A percentile compares a stretch with the other conserved stretches of the same genome.
These are phyloP conservation scores for Xyrauchen texanus DNA, from an alignment of 2,113 vertebrate genomes.

Conservation along the genomic window DNA sequence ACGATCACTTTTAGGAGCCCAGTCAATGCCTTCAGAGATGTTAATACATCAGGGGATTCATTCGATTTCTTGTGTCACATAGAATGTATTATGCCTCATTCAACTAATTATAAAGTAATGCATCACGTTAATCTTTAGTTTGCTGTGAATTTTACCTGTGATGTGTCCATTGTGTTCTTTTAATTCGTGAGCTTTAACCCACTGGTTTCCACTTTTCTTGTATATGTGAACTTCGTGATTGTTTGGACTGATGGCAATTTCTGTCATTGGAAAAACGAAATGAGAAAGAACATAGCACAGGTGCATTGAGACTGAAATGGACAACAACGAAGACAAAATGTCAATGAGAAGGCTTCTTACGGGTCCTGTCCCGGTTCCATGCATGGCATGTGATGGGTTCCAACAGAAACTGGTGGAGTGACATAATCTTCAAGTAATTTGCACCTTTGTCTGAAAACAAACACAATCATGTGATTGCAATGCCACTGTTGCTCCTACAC, in stretches of 20 bases:
- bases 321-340: neutral
- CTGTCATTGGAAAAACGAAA: conserved; percentile 63
- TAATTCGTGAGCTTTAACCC: conserved; percentile 94
- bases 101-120: too few species aligned
- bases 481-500: neutral
- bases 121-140: neutral
- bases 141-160: conserved; percentile 78
- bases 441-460: conserved; percentile 25
- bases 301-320: too few species aligned
- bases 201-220: conserved; percentile 95
- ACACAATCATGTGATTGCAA: neutral
- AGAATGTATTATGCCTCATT: too few species aligned
- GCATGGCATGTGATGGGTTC: conserved; percentile 99
- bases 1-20: conserved; percentile 97
- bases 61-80: too few species aligned
- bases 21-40: conserved; percentile 86
- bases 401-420: conserved; percentile 96
- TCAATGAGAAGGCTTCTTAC: conserved; percentile 73
- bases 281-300: neutral
- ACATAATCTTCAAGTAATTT: conserved; percentile 79
- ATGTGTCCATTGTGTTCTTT: conserved; percentile 99
- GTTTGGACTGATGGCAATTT: conserved; percentile 98
- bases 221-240: conserved; percentile 99
- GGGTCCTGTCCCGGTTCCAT: conserved; percentile 96
- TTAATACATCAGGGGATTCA: too few species aligned